phyloP scores from a whole-genome alignment of 92 coral and sea anemone genomes.

The Porites cylindrica region DNA sequence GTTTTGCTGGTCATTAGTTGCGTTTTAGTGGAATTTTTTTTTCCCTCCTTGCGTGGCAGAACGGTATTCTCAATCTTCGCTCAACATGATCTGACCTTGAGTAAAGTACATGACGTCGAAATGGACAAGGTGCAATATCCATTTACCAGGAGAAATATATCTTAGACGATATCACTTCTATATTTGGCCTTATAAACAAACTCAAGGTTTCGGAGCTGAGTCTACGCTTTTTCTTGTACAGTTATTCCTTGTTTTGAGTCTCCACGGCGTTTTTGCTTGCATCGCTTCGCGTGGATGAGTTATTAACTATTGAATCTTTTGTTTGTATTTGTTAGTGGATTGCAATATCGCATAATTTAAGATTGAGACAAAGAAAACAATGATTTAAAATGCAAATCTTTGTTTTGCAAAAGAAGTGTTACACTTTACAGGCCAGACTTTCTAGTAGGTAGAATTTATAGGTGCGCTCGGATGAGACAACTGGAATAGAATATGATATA shows the following conservation, averaged over 20 bases:
- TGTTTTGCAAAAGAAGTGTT: not conserved
- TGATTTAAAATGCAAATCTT: not conserved
- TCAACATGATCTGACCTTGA: not conserved
- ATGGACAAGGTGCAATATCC: not conserved
- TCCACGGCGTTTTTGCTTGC: not conserved
- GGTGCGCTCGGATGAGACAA: not conserved
- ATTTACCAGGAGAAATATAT: not conserved
- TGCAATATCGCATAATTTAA: too few species aligned
- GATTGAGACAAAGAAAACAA: not conserved
- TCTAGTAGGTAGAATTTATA: not conserved
- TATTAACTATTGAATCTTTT: not conserved
- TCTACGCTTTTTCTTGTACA: not conserved
- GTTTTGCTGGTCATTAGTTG: not conserved
- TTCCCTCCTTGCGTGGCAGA: not conserved
- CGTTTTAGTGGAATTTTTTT: not conserved
- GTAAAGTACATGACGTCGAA: not conserved
- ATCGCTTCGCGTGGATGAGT: not conserved
- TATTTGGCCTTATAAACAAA: not conserved
- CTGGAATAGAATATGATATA: not conserved
- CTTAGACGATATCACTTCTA: not conserved
- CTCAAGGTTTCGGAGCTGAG: slow-evolving; percentile 3
- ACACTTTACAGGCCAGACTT: not conserved
- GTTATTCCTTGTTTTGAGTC: not conserved
- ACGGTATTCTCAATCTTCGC: not conserved
- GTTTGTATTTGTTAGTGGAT: not conserved